Conservation (phyloP, 2,113 vertebrate genomes). For the Puffinus mauretanicus region DNA sequence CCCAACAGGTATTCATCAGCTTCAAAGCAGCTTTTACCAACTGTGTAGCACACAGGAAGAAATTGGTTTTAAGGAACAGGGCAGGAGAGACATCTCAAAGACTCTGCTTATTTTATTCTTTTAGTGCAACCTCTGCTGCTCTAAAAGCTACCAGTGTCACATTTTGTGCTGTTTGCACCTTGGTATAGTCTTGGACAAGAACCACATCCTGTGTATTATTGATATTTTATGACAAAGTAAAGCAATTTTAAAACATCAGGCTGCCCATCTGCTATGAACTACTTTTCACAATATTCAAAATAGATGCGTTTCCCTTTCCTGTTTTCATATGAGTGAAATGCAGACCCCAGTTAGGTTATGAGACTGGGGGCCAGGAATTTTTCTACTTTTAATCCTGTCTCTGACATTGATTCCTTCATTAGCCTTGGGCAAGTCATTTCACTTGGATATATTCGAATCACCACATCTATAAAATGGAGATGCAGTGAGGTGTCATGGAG, state of each 20-base stretch:
- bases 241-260: constrained; percentile 51
- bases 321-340: constrained; percentile 48
- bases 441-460: constrained; percentile 67
- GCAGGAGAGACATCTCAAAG: constrained; percentile 21
- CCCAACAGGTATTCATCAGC: neutral
- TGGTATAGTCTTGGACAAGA: constrained; percentile 34
- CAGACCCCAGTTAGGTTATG: constrained; percentile 58
- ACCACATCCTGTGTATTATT: constrained; percentile 47
- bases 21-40: neutral
- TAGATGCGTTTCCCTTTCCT: constrained; percentile 58
- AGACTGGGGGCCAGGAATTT: constrained; percentile 63
- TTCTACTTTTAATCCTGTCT: constrained; percentile 67
- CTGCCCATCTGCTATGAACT: constrained; percentile 50
- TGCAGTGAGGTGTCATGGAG: constrained; percentile 62
- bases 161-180: constrained; percentile 20
- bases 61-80: neutral
- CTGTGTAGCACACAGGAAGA: neutral
- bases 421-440: constrained; percentile 71
- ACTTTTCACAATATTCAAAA: constrained; percentile 61
- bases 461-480: constrained; percentile 66
- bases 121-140: neutral
- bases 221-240: constrained; percentile 57
- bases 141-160: constrained; percentile 14
- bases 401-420: constrained; percentile 69
- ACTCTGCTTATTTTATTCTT: neutral